Conservation (phyloP, 2,888 invertebrate species). For the Morpho deidamia region DNA sequence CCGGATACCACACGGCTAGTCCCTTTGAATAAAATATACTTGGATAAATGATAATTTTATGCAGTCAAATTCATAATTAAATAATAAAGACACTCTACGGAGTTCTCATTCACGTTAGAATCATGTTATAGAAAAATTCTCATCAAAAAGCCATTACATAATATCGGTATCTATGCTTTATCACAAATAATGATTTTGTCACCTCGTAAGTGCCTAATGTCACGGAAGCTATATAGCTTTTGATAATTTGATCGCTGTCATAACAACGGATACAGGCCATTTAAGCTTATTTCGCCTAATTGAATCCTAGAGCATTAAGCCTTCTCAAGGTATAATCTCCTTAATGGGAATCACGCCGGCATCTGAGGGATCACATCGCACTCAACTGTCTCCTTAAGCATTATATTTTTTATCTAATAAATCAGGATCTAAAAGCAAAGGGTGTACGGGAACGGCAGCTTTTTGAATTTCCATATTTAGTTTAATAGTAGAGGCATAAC, state of each 20-base stretch:
- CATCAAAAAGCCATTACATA: slow-evolving; percentile 4
- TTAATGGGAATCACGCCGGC: slow-evolving; percentile 72
- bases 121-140: background rate
- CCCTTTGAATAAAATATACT: no score
- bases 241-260: slow-evolving; percentile 73
- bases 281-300: slow-evolving; percentile 77
- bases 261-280: slow-evolving; percentile 71
- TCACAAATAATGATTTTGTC: slow-evolving; percentile 36
- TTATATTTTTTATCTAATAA: slow-evolving; percentile 43
- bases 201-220: slow-evolving; percentile 41
- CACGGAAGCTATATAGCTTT: slow-evolving; percentile 54
- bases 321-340: slow-evolving; percentile 67
- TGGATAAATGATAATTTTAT: no score
- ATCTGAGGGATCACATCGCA: slow-evolving; percentile 46
- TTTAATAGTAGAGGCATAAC: background rate
- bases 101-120: background rate
- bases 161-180: slow-evolving; percentile 8
- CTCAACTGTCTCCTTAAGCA: slow-evolving; percentile 50
- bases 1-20: no score
- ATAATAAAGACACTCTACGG: no score
- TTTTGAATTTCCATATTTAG: slow-evolving; percentile 4
- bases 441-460: slow-evolving; percentile 12
- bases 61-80: no score
- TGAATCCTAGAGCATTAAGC: slow-evolving; percentile 74
- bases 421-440: slow-evolving; percentile 42